phyloP scores from a whole-genome alignment of 2,113 vertebrate genomes.

The Uria lomvia region DNA sequence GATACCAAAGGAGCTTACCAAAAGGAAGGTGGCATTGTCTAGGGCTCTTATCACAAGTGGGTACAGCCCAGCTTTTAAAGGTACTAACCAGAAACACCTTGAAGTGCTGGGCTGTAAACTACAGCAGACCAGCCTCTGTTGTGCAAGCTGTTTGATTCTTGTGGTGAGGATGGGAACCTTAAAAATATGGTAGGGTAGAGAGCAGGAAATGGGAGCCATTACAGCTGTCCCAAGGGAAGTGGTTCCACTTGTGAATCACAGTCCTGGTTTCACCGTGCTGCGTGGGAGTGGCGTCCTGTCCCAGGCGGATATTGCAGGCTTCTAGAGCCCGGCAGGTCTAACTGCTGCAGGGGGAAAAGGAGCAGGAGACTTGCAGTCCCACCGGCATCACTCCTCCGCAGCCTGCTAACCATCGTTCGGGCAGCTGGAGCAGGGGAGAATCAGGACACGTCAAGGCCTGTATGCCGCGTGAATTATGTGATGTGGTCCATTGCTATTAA shows the following conservation, averaged over 20 bases:
- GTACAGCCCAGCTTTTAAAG: neutral
- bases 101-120: neutral
- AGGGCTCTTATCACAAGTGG: neutral
- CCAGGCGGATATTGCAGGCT: neutral
- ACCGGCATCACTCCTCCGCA: neutral
- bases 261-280: neutral
- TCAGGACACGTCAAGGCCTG: neutral
- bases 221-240: conserved; percentile 55
- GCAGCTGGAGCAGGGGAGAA: neutral
- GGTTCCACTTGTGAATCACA: conserved; percentile 53
- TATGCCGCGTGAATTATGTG: neutral
- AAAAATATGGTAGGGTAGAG: conserved; percentile 19
- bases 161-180: conserved; percentile 44
- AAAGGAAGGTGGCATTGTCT: neutral
- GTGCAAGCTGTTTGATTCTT: conserved; percentile 17
- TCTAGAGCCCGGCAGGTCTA: neutral
- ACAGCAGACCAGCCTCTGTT: neutral
- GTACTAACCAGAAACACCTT: neutral
- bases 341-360: neutral
- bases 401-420: neutral
- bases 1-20: neutral
- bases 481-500: neutral
- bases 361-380: neutral
- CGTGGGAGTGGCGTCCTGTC: neutral
- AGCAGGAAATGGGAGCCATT: conserved; percentile 65